Evolutionary conservation across 2,888 invertebrate genomes (phyloP), one percentile per base, ranked within the genome.

Genomic region (Nineta flava): DNA sequence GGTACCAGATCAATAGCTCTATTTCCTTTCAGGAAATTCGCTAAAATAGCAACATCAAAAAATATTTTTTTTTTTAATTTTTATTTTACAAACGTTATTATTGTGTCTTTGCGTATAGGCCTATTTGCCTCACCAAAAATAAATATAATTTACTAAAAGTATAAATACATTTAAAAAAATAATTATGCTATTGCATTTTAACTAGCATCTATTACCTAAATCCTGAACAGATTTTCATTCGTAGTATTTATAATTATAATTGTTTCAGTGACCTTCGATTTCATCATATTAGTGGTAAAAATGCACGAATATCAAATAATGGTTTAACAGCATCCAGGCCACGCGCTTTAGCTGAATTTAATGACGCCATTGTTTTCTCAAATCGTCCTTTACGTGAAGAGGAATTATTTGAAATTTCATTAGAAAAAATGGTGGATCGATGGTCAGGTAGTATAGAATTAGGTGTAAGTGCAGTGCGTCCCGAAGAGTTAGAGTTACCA

Each of bases 371-470:
- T 54, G 83, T 94, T 2, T 87, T 94, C 63, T 91, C 90, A 52
- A 91, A 85, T 63, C 74, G 94, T 48, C 87, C 92, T 0, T 68
- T 95, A 46, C 74, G 86, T 16, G 88, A 92, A 60, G 87, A 88
- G 45, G 94, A 95, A 65, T 76, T 95, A 66, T 95, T 95, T 64
- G 92, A 95, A 66, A 81, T 95, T 19, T 74, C 82, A 46, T 79
- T 95, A 46, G 93, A 94, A 62, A 84, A 82, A 59, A 86, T 92
- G 79, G 88, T 93, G 13, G 90, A 88, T 57, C 78, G 91, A 54
- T 94, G 93, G 94, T 87, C 87, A 10, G 93, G 94, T 5, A 88
- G 90, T 53, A 81, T 94, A 49, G 93, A 93, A 72, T 84, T 86
- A 53, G 90, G 91, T 16, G 86, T 93, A 12, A 91, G 91, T 1